Base-by-base conservation (phyloP, 2,888 invertebrate genomes). In the Cerastoderma edule region DNA sequence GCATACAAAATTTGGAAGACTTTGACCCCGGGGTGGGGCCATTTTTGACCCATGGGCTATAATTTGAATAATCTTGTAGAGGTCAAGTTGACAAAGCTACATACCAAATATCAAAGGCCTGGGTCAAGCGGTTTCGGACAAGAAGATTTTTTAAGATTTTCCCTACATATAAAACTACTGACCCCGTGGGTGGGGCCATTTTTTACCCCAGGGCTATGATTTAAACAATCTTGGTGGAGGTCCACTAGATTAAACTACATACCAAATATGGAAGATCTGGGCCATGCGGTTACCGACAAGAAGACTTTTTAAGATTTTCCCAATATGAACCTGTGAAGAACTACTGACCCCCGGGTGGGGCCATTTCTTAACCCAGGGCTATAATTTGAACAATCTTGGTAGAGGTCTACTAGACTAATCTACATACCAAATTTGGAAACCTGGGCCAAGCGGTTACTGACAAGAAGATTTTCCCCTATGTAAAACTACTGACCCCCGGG, bases 131-230 rank as follows among this genome's bases (percentile, higher is more conserved):
- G n/a, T n/a, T n/a, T n/a, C n/a, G n/a, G n/a, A n/a, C n/a, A n/a
- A n/a, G n/a, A n/a, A n/a, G n/a, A n/a, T n/a, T n/a, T n/a, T n/a
- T n/a, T n/a, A n/a, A n/a, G 44, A 44, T 44, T 44, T 44, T 44
- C 44, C 44, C 44, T 44, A 44, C 44, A 44, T 44, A 44, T 44
- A 44, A 44, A 44, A 44, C 44, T 44, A 44, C 44, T 44, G 44
- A 44, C 44, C 44, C 44, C 44, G 44, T 44, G n/a, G n/a, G n/a
- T n/a, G n/a, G n/a, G n/a, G n/a, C n/a, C n/a, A n/a, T n/a, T n/a
- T n/a, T n/a, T n/a, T n/a, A n/a, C n/a, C n/a, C n/a, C n/a, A n/a
- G n/a, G n/a, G n/a, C n/a, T n/a, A n/a, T n/a, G n/a, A n/a, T n/a
- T n/a, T n/a, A n/a, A n/a, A n/a, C n/a, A n/a, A n/a, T n/a, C n/a